Evolutionary conservation across 2,797 vertebrate species (phyloP).

Genomic region (Crocodylus rhombifer): DNA sequence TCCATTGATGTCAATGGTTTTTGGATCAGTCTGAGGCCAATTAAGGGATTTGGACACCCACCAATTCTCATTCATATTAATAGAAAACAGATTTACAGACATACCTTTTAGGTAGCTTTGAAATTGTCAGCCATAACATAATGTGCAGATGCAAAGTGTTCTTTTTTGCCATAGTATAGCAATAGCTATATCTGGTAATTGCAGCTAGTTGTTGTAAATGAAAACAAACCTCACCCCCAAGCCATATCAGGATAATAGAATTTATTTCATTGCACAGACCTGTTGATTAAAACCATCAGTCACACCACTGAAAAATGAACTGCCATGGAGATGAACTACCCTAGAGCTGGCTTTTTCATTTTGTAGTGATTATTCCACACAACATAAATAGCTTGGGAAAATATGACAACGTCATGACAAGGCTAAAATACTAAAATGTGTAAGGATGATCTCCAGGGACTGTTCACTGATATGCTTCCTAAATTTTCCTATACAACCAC

Average conservation of each 20-base stretch:
- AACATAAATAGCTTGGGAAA: constrained; percentile 66
- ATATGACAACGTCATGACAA: constrained; percentile 57
- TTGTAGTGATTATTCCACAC: constrained; percentile 49
- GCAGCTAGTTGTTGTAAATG: not conserved
- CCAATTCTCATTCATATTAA: not conserved
- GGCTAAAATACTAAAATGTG: constrained; percentile 62
- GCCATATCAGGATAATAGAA: constrained; percentile 37
- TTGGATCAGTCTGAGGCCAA: not conserved
- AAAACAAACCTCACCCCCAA: constrained; percentile 23
- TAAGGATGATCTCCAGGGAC: not conserved
- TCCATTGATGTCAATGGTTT: not conserved
- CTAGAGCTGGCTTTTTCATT: constrained; percentile 52
- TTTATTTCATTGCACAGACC: constrained; percentile 27
- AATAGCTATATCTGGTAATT: constrained; percentile 8
- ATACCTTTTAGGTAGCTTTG: not conserved
- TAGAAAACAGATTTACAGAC: not conserved
- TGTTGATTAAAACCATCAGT: constrained; percentile 67
- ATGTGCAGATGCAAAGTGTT: not conserved
- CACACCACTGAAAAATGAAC: constrained; percentile 55
- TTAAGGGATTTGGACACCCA: not conserved
- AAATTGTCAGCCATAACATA: not conserved
- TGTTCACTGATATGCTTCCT: constrained; percentile 42
- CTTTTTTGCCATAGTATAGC: constrained; percentile 5
- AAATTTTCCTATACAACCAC: constrained; percentile 7
- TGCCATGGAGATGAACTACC: constrained; percentile 48